These are phyloP conservation scores for Scalopus aquaticus DNA, from an alignment of 2,113 vertebrate species.

Conservation along the genomic window DNA sequence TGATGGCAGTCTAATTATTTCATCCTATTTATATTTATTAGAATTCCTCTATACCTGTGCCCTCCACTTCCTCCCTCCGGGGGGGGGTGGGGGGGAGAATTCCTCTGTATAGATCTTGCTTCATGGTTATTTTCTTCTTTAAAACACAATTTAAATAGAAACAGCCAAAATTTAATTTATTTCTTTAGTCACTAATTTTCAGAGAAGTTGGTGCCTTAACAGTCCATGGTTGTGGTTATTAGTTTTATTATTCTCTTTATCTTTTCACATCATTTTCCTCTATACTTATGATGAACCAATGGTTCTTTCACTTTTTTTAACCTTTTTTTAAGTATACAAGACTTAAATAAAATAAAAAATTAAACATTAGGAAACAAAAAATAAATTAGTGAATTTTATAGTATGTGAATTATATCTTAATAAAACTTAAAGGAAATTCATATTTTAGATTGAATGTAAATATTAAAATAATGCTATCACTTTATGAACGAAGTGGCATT, in stretches of 20 bases:
- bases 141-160: not conserved
- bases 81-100: too few species aligned
- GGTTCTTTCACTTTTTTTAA: not conserved
- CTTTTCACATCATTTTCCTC: not conserved
- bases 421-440: not conserved
- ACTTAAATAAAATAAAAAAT: too few species aligned
- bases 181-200: slow-evolving; percentile 14
- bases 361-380: too few species aligned
- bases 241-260: not conserved
- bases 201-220: not conserved
- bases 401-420: not conserved
- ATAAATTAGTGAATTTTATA: not conserved
- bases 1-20: not conserved
- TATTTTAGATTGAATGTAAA: not conserved
- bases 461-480: not conserved
- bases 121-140: not conserved
- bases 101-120: not conserved
- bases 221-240: not conserved
- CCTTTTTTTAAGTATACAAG: too few species aligned
- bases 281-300: not conserved
- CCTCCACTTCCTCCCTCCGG: too few species aligned
- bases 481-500: not conserved
- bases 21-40: not conserved
- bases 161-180: not conserved
- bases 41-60: not conserved